Conservation (phyloP, 2,797 vertebrate genomes). For the Myotis myotis region DNA sequence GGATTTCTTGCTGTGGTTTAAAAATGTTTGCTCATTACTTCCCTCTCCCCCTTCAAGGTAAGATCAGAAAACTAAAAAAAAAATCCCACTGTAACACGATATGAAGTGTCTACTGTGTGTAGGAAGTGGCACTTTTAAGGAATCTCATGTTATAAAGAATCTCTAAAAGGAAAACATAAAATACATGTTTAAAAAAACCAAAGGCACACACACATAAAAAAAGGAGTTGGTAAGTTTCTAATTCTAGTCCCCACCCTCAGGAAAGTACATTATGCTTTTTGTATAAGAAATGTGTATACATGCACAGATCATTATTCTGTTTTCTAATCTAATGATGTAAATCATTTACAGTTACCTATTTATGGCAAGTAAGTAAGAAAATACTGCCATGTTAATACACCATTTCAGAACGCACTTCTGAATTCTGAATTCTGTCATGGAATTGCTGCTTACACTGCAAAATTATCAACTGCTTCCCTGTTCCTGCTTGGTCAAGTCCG, state of each 20-base stretch:
- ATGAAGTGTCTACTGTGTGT: neutral
- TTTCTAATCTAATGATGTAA: constrained; percentile 54
- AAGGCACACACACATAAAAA: neutral
- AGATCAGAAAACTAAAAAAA: constrained; percentile 51
- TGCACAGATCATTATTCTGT: neutral
- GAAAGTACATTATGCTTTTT: neutral
- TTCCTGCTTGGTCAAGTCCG: neutral
- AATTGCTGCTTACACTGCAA: constrained; percentile 42
- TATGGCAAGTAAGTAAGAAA: constrained; percentile 11
- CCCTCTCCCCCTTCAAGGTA: neutral
- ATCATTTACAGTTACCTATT: neutral
- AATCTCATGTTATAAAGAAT: constrained; percentile 1
- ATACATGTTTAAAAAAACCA: neutral
- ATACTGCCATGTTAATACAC: neutral
- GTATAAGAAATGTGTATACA: neutral
- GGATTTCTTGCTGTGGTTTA: constrained; percentile 67
- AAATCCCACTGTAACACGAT: neutral
- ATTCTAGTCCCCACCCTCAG: neutral
- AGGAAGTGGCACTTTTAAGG: constrained; percentile 5
- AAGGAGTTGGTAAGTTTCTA: neutral
- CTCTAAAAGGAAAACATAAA: constrained; percentile 30
- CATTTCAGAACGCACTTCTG: constrained; percentile 21
- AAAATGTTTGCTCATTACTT: constrained; percentile 9
- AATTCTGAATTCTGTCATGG: too few species aligned
- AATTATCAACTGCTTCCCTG: neutral